Evolutionary conservation across 1,140 invertebrate genomes (phyloP).

Genomic region (Drosophila repleta): DNA sequence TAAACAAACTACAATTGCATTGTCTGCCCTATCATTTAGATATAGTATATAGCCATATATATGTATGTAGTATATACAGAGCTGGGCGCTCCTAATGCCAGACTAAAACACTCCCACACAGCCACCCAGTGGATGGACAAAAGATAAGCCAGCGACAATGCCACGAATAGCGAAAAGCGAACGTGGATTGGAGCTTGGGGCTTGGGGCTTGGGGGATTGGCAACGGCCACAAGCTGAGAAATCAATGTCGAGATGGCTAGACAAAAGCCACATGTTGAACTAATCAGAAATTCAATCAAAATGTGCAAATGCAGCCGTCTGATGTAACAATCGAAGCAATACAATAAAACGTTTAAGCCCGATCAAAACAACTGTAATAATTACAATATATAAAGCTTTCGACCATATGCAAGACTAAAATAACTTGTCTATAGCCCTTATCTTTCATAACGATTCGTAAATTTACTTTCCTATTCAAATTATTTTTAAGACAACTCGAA

Average conservation of each 20-base stretch:
- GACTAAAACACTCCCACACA: slow-evolving; percentile 23
- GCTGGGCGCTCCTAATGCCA: not conserved
- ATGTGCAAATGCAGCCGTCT: slow-evolving; percentile 56
- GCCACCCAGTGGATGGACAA: slow-evolving; percentile 30
- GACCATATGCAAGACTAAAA: no score
- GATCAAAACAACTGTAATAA: not conserved
- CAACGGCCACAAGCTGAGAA: slow-evolving; percentile 62
- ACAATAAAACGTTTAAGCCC: slow-evolving; percentile 8
- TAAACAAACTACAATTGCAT: slow-evolving; percentile 7
- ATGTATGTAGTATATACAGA: slow-evolving; percentile 5
- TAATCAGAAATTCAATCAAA: slow-evolving; percentile 79
- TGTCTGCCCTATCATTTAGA: not conserved
- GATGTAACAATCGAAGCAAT: slow-evolving; percentile 35
- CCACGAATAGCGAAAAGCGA: slow-evolving; percentile 23
- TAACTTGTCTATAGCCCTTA: no score
- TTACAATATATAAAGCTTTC: no score
- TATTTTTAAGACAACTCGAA: no score
- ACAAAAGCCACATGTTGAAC: slow-evolving; percentile 73
- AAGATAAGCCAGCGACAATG: slow-evolving; percentile 46
- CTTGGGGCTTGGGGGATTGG: slow-evolving; percentile 9
- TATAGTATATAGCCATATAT: not conserved
- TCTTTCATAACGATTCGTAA: no score
- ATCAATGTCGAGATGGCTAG: slow-evolving; percentile 57
- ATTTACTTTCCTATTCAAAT: no score
- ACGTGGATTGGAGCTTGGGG: slow-evolving; percentile 9